Base-by-base conservation (phyloP, 2,888 invertebrate genomes). In the Carabus problematicus region DNA sequence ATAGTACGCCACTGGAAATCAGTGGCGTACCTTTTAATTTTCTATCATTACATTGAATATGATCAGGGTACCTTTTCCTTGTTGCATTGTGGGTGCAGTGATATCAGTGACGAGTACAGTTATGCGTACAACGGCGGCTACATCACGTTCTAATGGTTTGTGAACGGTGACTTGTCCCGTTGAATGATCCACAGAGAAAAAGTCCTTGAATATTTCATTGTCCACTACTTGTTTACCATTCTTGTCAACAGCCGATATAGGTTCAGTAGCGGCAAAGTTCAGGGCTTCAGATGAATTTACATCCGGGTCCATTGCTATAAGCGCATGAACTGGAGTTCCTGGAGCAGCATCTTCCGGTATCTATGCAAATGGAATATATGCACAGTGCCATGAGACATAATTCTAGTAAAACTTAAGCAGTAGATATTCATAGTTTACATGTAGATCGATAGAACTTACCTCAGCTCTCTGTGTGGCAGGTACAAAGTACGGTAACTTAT, bases 401-500 rank as follows among this genome's bases (percentile, higher is more conserved):
- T 39, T 54, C 14, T 56, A 19, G 8, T 40, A 54, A 18, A 16
- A 61, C 9, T 18, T 49, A 29, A 9, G 18, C 55, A 41, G 16
- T 1, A 54, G 29, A 6, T 47, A 16, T n/a, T 19, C 12, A n/a
- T 55, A 12, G 56, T 54, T 54, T 60, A 56, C 6, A n/a, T 49
- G 47, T 52, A 19, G 8, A n/a, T n/a, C 42, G 8, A 42, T 11
- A 42, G 42, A 42, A 8, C 42, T 72, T 76, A 91, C 91, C 82
- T 93, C 91, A 0, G 92, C 90, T 71, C 91, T 85, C 78, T 95
- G 94, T 8, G 90, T 89, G 42, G 87, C 79, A 0, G 95, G 95
- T 1, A 87, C 87, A 79, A 96, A 94, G 79, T 88, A 89, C 0
- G 97, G 96, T 70, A 89, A 85, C 79, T 95, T 95, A 78, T 96